Evolutionary conservation across 2,888 invertebrate species (phyloP).

Genomic region (Salpingus planirostris): DNA sequence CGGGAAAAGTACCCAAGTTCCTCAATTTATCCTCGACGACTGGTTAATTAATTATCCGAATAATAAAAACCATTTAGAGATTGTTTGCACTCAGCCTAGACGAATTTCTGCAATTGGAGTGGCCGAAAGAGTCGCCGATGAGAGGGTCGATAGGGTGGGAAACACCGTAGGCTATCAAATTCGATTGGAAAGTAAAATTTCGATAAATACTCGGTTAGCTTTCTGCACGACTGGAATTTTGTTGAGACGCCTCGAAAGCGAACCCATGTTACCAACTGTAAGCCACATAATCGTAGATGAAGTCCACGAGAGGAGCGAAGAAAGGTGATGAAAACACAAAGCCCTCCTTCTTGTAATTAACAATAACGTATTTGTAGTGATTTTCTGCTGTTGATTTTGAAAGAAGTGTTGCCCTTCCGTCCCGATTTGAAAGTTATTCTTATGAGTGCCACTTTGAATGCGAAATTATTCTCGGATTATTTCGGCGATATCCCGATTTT

Average conservation of each 20-base stretch:
- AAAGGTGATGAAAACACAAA: no score
- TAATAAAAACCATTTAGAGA: constrained; percentile 59
- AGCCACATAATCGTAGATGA: constrained; percentile 86
- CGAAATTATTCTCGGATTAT: constrained; percentile 74
- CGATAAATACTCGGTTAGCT: constrained; percentile 67
- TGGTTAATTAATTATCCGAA: constrained; percentile 58
- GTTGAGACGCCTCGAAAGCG: constrained; percentile 71
- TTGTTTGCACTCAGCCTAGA: constrained; percentile 88
- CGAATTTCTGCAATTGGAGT: constrained; percentile 87
- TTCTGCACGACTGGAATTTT: constrained; percentile 94
- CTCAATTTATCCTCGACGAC: constrained; percentile 86
- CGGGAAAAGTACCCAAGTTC: constrained; percentile 83
- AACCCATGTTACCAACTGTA: constrained; percentile 63
- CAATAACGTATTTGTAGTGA: constrained; percentile 56
- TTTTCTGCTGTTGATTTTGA: constrained; percentile 74
- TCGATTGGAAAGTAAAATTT: constrained; percentile 68
- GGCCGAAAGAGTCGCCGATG: constrained; percentile 83
- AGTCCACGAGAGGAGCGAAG: constrained; percentile 86
- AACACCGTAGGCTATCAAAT: constrained; percentile 61
- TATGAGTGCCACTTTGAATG: constrained; percentile 91
- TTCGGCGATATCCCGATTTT: constrained; percentile 72
- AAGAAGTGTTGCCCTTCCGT: constrained; percentile 62
- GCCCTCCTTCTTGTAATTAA: no score
- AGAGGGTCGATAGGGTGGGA: constrained; percentile 71
- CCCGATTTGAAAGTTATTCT: constrained; percentile 74